Conservation (phyloP, 2,888 invertebrate species). For the Bimastos eiseni region DNA sequence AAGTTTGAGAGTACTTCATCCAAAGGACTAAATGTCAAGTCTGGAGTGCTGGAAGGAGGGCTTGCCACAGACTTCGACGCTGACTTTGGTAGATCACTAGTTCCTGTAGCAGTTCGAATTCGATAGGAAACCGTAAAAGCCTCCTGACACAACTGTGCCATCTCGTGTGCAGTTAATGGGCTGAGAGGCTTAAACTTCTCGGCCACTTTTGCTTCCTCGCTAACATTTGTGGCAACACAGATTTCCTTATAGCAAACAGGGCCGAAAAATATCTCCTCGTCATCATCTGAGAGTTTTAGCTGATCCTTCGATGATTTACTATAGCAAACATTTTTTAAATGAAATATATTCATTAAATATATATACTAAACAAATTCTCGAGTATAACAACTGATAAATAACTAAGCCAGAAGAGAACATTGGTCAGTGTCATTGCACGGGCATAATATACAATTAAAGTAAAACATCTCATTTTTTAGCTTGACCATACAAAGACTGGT, state of each 20-base stretch:
- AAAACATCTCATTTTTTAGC: not conserved
- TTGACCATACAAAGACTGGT: no score
- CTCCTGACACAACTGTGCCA: constrained; percentile 23
- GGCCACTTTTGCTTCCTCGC: not conserved
- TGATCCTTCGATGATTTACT: not conserved
- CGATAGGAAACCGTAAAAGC: constrained; percentile 1
- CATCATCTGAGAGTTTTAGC: constrained; percentile 13
- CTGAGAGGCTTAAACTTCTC: not conserved
- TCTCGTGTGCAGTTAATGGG: not conserved
- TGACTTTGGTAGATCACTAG: not conserved
- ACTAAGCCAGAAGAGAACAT: not conserved
- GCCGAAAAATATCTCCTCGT: constrained; percentile 19
- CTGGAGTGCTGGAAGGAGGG: not conserved
- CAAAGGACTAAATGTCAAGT: constrained; percentile 6
- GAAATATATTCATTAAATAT: no score
- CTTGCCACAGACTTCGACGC: not conserved
- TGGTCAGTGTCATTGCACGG: not conserved
- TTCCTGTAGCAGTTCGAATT: not conserved
- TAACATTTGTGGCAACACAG: not conserved
- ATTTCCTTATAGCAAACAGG: constrained; percentile 18
- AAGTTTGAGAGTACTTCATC: not conserved
- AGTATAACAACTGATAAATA: not conserved
- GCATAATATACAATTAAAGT: not conserved
- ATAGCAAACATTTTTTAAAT: not conserved
- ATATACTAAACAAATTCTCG: not conserved